Conservation (phyloP, 2,797 vertebrate species). For the Danionella dracula region DNA sequence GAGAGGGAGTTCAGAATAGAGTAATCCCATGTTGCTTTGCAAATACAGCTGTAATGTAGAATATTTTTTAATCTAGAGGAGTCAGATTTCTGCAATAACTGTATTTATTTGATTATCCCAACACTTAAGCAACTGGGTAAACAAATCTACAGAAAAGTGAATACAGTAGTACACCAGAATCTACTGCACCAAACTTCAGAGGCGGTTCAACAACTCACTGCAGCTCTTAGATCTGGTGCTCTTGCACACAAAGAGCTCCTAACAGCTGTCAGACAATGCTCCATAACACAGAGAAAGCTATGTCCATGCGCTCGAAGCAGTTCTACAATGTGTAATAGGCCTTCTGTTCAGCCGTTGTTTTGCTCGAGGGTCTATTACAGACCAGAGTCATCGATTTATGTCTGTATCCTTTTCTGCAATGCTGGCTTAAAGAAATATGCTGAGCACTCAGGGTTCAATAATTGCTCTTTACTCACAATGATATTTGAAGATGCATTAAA, state of each 20-base stretch:
- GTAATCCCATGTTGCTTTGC: no score
- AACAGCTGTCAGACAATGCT: neutral
- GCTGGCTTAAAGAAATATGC: neutral
- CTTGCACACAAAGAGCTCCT: constrained; percentile 2
- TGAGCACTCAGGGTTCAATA: neutral
- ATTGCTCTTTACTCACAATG: neutral
- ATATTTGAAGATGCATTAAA: no score
- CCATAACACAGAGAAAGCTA: constrained; percentile 7
- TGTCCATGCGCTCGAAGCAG: neutral
- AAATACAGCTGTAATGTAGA: no score
- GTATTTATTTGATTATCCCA: no score
- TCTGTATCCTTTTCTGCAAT: constrained; percentile 5
- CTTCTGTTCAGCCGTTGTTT: neutral
- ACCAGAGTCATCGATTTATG: constrained; percentile 5
- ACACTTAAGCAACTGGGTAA: no score
- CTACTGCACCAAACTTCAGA: neutral
- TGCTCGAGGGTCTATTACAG: constrained; percentile 1
- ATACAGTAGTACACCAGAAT: no score
- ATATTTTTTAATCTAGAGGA: no score
- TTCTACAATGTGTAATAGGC: constrained; percentile 8
- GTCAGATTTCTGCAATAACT: no score
- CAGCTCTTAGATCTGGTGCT: neutral
- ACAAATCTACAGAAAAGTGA: no score
- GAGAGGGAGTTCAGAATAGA: no score
- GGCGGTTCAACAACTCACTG: neutral